A percentile compares a stretch with the other conserved stretches of the same genome.
phyloP scores from a whole-genome alignment of 2,888 invertebrate species.

The Clanis bilineata region DNA sequence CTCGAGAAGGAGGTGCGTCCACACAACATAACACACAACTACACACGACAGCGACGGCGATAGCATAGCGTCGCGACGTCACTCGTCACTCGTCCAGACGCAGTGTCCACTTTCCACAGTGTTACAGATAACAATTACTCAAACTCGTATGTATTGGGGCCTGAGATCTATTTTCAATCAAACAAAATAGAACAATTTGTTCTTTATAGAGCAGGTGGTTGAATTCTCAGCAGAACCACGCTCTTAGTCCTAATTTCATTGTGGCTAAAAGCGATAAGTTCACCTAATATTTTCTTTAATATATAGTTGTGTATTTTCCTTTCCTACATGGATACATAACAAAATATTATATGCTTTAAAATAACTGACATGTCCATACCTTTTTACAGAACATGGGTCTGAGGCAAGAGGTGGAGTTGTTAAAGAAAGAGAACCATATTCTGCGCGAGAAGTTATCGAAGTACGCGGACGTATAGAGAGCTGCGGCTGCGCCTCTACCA shows the following conservation, averaged over 20 bases:
- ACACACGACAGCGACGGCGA: neutral
- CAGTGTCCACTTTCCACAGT: neutral
- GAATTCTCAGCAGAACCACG: no score
- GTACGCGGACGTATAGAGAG: constrained; percentile 90
- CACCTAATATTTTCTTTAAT: no score
- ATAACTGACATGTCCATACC: neutral
- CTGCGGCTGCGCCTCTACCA: constrained; percentile 39
- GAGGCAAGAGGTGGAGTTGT: constrained; percentile 93
- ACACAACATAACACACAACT: neutral
- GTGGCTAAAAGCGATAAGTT: no score
- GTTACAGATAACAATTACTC: neutral
- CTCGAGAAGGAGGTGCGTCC: constrained; percentile 93
- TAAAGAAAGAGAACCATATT: constrained; percentile 95
- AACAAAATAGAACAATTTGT: no score
- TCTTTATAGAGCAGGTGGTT: no score
- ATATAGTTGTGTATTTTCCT: no score
- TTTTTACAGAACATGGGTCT: constrained; percentile 90
- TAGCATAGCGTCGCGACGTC: no score
- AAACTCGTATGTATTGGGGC: no score
- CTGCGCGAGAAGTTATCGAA: constrained; percentile 94
- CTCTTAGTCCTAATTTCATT: no score
- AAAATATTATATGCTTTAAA: neutral
- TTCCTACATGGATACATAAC: neutral
- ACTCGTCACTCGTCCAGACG: no score
- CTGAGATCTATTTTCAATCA: neutral